Base-by-base conservation (phyloP, 2,888 invertebrate species). In the Meiosimyza decipiens region DNA sequence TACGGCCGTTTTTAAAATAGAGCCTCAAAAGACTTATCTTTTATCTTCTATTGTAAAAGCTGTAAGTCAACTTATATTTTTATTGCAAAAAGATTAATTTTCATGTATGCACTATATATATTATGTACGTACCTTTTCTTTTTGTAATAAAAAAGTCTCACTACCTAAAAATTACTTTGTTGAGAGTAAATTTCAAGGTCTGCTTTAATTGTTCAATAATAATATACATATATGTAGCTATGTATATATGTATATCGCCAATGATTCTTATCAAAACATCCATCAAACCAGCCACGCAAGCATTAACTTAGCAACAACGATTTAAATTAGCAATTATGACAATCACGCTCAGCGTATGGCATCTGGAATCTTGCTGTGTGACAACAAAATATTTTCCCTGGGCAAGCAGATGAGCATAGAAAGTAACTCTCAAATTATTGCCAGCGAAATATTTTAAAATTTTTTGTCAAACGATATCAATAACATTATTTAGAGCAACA, bases 331-430 rank as follows among this genome's bases (percentile, higher is more conserved):
- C 33, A 62, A 40, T 16, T 28, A n/a, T 16, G 50, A 4, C 9
- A 40, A 40, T 40, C 40, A 40, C 40, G 40, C 40, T 28, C 12
- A 13, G 9, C 7, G 13, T 28, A 9, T 15, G 28, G 11, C 50
- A 52, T 47, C 50, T 70, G 70, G 62, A 67, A 66, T 68, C 64
- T 33, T 50, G 72, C 67, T 71, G 72, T 22, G 72, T 74, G 74
- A 74, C 74, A 74, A 74, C 74, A 73, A 72, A 71, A 69, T 52
- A 57, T 71, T 70, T 71, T 12, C 50, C 63, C 71, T 62, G 54
- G 74, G 74, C 72, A 63, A 67, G 50, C 74, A 74, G 74, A 71
- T 59, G 72, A 51, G 51, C 60, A 49, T 59, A 74, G 74, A 72
- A 74, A 74, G 74, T 70, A 51, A 63, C 60, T 66, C 62, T 70